A percentile compares a stretch with the other conserved stretches of the same genome.
Conservation (phyloP, 2,888 invertebrate species). For the Tinea trinotella region DNA sequence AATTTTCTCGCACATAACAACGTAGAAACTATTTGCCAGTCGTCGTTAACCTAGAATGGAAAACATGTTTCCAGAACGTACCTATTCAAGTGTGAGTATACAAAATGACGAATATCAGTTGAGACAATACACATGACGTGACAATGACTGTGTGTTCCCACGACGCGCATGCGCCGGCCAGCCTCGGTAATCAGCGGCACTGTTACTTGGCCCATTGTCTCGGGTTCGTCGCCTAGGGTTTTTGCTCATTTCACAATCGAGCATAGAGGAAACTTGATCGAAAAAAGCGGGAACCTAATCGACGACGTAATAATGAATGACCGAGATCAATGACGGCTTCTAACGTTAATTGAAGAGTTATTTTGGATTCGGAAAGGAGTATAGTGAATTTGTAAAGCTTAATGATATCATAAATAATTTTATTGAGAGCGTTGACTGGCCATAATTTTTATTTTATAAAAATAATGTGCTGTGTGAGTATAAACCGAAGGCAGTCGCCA, state of each 20-base stretch:
- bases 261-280: constrained; percentile 44
- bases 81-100: constrained; percentile 4
- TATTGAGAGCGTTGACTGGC: not conserved
- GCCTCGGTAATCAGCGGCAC: constrained; percentile 31
- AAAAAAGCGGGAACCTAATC: constrained; percentile 29
- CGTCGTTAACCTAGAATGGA: constrained; percentile 24
- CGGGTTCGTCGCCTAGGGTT: constrained; percentile 36
- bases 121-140: constrained; percentile 14
- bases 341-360: not conserved
- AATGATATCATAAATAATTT: not conserved
- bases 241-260: constrained; percentile 40
- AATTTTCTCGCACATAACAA: constrained; percentile 1
- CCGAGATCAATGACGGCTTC: constrained; percentile 4
- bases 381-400: not conserved
- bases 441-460: constrained; percentile 1
- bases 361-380: not conserved
- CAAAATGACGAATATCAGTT: constrained; percentile 21
- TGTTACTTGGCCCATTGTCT: constrained; percentile 42
- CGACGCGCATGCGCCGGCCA: constrained; percentile 27
- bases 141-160: constrained; percentile 25
- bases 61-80: constrained; percentile 21
- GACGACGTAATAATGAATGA: constrained; percentile 17
- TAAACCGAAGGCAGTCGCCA: not conserved
- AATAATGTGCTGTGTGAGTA: not conserved
- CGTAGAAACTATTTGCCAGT: constrained; percentile 19